These are phyloP conservation scores for Phallusia fumigata DNA, from an alignment of 23 tunicate species.

Conservation along the genomic window DNA sequence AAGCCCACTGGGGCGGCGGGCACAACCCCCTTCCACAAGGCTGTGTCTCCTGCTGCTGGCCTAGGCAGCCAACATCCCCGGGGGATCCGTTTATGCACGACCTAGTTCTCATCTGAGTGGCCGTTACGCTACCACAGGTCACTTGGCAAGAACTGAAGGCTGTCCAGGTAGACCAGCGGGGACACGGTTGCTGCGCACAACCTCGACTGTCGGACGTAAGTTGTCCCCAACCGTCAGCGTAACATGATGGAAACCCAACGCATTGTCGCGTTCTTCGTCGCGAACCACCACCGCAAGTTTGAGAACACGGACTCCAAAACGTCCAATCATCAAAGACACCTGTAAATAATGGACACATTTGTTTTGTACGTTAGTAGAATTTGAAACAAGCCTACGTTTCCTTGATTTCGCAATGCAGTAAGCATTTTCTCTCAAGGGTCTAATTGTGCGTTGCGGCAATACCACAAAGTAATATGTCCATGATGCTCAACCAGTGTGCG, in stretches of 20 bases:
- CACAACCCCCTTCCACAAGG: constrained; percentile 41
- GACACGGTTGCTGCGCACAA: constrained; percentile 19
- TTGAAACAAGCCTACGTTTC: no score
- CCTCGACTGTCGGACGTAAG: neutral
- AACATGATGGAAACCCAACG: constrained; percentile 4
- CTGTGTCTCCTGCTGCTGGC: constrained; percentile 19
- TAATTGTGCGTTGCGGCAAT: no score
- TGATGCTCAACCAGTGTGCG: no score
- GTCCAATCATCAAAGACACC: constrained; percentile 22
- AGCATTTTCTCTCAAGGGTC: no score
- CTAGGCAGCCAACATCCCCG: constrained; percentile 30
- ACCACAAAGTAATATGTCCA: no score
- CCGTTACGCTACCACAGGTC: constrained; percentile 58
- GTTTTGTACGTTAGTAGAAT: no score
- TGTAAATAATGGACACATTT: neutral
- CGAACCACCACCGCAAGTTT: constrained; percentile 26
- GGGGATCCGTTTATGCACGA: constrained; percentile 19
- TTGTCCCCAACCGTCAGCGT: constrained; percentile 4
- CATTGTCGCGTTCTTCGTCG: constrained; percentile 15
- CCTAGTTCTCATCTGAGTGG: constrained; percentile 7
- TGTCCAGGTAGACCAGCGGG: constrained; percentile 57
- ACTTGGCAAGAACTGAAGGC: constrained; percentile 54
- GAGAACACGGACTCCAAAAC: constrained; percentile 11
- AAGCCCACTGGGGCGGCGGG: constrained; percentile 39
- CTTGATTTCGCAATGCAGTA: no score